Evolutionary conservation across 2,113 vertebrate species (phyloP), one percentile per base, ranked within the genome.

Genomic region (Cromileptes altivelis): DNA sequence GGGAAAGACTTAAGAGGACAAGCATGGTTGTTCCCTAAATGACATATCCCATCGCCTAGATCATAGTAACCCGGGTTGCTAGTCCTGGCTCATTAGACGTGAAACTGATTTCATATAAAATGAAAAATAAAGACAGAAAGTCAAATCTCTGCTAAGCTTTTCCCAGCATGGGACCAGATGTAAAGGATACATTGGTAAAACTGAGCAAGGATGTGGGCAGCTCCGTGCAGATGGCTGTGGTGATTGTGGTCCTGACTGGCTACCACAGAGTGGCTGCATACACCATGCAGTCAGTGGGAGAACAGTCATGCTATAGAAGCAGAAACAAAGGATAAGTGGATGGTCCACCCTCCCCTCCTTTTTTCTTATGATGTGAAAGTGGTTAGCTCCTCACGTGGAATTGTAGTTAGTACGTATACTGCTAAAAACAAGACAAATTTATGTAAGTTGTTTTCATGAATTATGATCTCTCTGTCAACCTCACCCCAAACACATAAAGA

Each of bases 151-250:
- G 25, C 6, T 76, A 30, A 65, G 71, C n/a, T 68, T 77, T 55
- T 23, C 2, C 40, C 60, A 74, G 23, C 14, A 10, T 25, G 25
- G 45, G n/a, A 69, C 47, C 86, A 89, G 75, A 80, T 83, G 79
- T 75, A 40, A 76, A 23, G 21, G 42, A 30, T 55, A 18, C 25
- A 47, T 52, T 64, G 53, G n/a, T 21, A 23, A 19, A 63, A 56
- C 45, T 15, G 30, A 74, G 45, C 11, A 55, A 84, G 84, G 79
- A 92, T 85, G 90, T 91, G 84, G 84, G 63, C 56, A 70, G 72
- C 18, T 33, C 7, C 12, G 69, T 79, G 83, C 85, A 83, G 72
- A 88, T 78, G 73, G 40, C 81, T 82, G 77, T 70, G 81, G 72
- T 82, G 71, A 61, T 61, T 86, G 71, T 62, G 82, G 74, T 82